Percentiles rank a stretch among this genome's conserved stretches.
These are phyloP conservation scores for Patagioenas fasciata DNA, from an alignment of 2,113 vertebrate species.

Conservation along the genomic window DNA sequence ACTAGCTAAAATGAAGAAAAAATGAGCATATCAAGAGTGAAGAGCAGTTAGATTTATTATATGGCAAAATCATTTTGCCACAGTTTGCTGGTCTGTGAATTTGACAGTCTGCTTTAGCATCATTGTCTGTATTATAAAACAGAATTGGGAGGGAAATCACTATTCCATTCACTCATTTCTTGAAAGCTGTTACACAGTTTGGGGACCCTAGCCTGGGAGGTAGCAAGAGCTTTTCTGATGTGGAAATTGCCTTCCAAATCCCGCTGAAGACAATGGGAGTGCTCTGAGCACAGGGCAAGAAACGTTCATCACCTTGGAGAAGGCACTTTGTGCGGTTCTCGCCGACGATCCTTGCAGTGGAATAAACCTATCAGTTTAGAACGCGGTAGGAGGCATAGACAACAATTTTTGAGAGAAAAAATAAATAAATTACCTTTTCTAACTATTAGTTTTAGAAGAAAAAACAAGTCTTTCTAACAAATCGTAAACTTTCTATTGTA, in stretches of 20 bases:
- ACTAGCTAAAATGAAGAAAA: background rate
- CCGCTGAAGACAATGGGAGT: constrained; percentile 26
- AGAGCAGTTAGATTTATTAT: background rate
- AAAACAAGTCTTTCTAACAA: background rate
- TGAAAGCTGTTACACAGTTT: background rate
- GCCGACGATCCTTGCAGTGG: background rate
- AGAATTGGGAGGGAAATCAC: background rate
- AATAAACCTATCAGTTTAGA: background rate
- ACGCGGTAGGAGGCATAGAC: background rate
- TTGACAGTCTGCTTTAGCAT: background rate
- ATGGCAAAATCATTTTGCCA: constrained; percentile 6
- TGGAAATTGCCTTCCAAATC: background rate
- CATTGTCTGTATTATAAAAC: background rate
- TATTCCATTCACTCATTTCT: background rate
- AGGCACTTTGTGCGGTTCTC: constrained; percentile 20
- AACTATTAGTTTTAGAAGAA: background rate
- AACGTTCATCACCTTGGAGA: constrained; percentile 65
- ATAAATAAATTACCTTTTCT: background rate
- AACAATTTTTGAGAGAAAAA: background rate
- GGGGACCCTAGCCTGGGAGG: background rate
- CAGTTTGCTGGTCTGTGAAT: background rate
- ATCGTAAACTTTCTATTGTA: background rate
- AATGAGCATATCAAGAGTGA: background rate
- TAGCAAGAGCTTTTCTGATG: background rate
- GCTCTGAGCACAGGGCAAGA: background rate